Evolutionary conservation across 2,888 invertebrate genomes (phyloP).

Genomic region (Drosophila leonis): DNA sequence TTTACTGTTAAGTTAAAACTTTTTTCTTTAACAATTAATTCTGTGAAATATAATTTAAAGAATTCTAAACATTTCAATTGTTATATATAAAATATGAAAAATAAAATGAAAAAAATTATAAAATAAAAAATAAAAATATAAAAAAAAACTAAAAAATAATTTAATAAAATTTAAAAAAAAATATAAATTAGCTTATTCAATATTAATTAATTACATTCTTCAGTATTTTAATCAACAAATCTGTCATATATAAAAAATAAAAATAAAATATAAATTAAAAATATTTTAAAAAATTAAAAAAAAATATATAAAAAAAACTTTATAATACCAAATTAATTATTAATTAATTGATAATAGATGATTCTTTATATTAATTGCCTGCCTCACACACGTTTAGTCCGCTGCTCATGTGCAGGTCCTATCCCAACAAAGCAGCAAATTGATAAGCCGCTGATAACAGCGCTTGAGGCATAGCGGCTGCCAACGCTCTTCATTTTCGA

Average conservation of each 20-base stretch:
- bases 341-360: not conserved
- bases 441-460: slow-evolving; percentile 68
- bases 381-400: not conserved
- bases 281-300: not conserved
- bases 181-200: too few relatives aligned
- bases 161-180: not conserved
- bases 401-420: slow-evolving; percentile 47
- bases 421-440: slow-evolving; percentile 66
- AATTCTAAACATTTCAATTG: too few relatives aligned
- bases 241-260: too few relatives aligned
- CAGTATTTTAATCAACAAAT: too few relatives aligned
- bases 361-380: too few relatives aligned
- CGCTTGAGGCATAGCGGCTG: not conserved
- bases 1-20: too few relatives aligned
- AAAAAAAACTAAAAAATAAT: not conserved
- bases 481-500: slow-evolving; percentile 48
- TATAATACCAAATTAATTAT: not conserved
- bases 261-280: not conserved
- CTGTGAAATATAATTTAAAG: too few relatives aligned
- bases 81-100: too few relatives aligned
- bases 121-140: not conserved
- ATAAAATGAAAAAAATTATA: too few relatives aligned
- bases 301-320: not conserved
- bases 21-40: too few relatives aligned
- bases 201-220: too few relatives aligned